phyloP scores from a whole-genome alignment of 2,888 invertebrate genomes.

The Tetheella fluctuosa region DNA sequence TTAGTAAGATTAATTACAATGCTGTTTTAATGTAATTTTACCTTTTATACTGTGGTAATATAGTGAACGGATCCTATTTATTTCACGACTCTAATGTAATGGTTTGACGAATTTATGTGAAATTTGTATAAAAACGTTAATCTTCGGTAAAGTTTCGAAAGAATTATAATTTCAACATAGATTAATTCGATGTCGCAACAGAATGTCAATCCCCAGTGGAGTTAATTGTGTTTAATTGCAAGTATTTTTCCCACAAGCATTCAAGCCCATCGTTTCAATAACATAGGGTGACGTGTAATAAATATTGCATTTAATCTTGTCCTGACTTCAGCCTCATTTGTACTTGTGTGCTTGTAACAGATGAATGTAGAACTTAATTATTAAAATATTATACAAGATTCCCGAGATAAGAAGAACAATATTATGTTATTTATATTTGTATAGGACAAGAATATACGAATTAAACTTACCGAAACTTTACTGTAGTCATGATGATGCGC shows the following conservation, averaged over 20 bases:
- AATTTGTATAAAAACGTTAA: neutral
- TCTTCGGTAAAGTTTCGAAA: neutral
- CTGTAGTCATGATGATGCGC: conserved; percentile 75
- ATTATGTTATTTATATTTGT: no score
- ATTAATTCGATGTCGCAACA: conserved; percentile 28
- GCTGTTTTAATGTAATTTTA: neutral
- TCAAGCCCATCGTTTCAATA: conserved; percentile 35
- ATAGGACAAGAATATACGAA: neutral
- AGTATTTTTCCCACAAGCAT: conserved; percentile 54
- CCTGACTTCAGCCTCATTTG: conserved; percentile 15
- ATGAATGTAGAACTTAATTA: neutral
- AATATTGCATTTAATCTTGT: conserved; percentile 36
- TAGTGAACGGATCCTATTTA: neutral
- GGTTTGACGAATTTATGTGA: neutral
- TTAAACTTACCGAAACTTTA: conserved; percentile 76
- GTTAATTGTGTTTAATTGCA: conserved; percentile 51
- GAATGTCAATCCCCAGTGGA: conserved; percentile 35
- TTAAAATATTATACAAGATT: no score
- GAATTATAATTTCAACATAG: neutral
- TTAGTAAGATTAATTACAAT: neutral
- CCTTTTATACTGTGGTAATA: neutral
- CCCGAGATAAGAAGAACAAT: no score
- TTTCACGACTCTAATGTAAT: neutral
- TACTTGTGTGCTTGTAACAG: neutral
- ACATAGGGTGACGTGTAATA: conserved; percentile 36